These are phyloP conservation scores for Heliconius cydno DNA, from an alignment of 2,888 invertebrate genomes.

Conservation along the genomic window DNA sequence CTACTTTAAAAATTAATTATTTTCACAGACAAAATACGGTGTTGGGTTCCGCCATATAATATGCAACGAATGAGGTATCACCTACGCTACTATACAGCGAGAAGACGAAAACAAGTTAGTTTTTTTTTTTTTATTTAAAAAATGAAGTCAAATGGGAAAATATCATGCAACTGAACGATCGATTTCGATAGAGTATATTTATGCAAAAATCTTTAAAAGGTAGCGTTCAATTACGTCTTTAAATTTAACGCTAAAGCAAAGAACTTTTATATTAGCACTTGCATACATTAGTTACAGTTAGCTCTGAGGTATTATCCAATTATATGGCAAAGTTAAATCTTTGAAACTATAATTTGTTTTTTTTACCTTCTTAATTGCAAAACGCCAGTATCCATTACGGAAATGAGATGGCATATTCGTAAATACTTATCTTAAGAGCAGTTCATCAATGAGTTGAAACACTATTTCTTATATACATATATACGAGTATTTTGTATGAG, in stretches of 20 bases:
- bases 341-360: slow-evolving; percentile 22
- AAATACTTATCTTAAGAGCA: slow-evolving; percentile 28
- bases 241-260: slow-evolving; percentile 1
- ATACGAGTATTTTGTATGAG: too few relatives aligned
- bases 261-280: slow-evolving; percentile 6
- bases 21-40: neutral
- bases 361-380: slow-evolving; percentile 30
- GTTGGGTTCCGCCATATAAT: neutral
- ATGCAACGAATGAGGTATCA: neutral
- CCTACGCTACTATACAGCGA: neutral
- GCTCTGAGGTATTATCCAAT: slow-evolving; percentile 27
- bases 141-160: neutral
- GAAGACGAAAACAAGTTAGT: neutral
- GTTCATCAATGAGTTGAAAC: neutral
- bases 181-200: neutral
- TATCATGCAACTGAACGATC: neutral
- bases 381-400: slow-evolving; percentile 30
- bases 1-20: too few relatives aligned
- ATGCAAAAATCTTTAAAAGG: neutral
- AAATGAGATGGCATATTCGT: slow-evolving; percentile 37
- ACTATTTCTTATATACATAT: neutral
- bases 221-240: neutral
- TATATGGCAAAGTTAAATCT: slow-evolving; percentile 19
- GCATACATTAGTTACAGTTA: slow-evolving; percentile 23
- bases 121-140: neutral